Conservation (phyloP, 1,140 invertebrate species). For the Diorhabda sublineata region DNA sequence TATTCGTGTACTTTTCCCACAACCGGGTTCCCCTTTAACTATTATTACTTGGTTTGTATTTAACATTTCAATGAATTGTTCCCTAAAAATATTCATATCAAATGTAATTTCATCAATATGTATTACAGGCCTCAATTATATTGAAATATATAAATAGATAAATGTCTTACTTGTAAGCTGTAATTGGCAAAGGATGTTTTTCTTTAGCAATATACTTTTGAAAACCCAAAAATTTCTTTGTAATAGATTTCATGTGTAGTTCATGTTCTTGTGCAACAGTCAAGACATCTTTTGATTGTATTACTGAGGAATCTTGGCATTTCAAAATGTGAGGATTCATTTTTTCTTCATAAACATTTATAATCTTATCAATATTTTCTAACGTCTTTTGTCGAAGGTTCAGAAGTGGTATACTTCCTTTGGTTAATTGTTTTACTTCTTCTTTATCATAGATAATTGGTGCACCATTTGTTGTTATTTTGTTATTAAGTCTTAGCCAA, state of each 20-base stretch:
- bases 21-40: slow-evolving; percentile 85
- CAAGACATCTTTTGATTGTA: slow-evolving; percentile 11
- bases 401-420: slow-evolving; percentile 32
- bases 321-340: slow-evolving; percentile 26
- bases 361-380: slow-evolving; percentile 33
- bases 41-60: slow-evolving; percentile 57
- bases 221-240: slow-evolving; percentile 28
- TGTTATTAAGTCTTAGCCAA: slow-evolving; percentile 34
- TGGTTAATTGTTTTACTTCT: slow-evolving; percentile 31
- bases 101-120: background rate
- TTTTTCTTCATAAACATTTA: slow-evolving; percentile 33
- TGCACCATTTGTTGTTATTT: slow-evolving; percentile 37
- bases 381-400: slow-evolving; percentile 25
- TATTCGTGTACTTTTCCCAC: slow-evolving; percentile 85
- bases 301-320: background rate
- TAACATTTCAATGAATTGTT: slow-evolving; percentile 16
- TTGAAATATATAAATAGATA: slow-evolving; percentile 1
- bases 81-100: background rate
- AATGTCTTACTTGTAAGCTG: slow-evolving; percentile 39
- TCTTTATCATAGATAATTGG: slow-evolving; percentile 40
- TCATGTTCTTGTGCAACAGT: slow-evolving; percentile 16
- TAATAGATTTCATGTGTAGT: slow-evolving; percentile 18
- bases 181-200: slow-evolving; percentile 39
- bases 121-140: background rate
- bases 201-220: slow-evolving; percentile 37